Evolutionary conservation across 2,888 invertebrate species (phyloP).

Genomic region (Eupeodes luniger): DNA sequence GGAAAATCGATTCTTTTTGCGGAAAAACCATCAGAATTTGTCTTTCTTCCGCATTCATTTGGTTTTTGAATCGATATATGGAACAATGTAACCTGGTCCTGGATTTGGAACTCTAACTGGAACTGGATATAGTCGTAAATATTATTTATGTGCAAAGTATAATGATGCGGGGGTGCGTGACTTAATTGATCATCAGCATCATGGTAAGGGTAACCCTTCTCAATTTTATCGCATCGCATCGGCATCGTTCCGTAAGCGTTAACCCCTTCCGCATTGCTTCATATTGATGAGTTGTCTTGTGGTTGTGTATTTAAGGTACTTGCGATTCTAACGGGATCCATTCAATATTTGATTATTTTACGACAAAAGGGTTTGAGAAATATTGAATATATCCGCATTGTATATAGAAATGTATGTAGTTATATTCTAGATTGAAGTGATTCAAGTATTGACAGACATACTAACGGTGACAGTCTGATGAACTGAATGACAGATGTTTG

Average conservation of each 20-base stretch:
- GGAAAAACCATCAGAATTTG: conserved; percentile 58
- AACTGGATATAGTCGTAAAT: no score
- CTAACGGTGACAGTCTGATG: conserved; percentile 61
- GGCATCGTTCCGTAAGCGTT: conserved; percentile 38
- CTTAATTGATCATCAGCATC: conserved; percentile 64
- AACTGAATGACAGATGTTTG: conserved; percentile 68
- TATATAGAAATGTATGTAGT: no score
- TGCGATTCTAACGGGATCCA: conserved; percentile 72
- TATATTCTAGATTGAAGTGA: conserved; percentile 52
- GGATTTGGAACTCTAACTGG: background rate
- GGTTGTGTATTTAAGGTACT: conserved; percentile 50
- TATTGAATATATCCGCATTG: conserved; percentile 40
- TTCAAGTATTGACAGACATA: conserved; percentile 58
- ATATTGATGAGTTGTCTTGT: conserved; percentile 66
- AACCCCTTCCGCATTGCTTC: conserved; percentile 78
- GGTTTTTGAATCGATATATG: conserved; percentile 42
- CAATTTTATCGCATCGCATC: conserved; percentile 40
- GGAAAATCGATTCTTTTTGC: conserved; percentile 58
- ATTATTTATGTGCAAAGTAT: conserved; percentile 45
- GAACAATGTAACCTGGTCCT: conserved; percentile 21
- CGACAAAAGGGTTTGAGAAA: conserved; percentile 40
- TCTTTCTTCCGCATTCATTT: conserved; percentile 71
- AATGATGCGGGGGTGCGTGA: conserved; percentile 74
- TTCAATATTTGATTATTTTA: conserved; percentile 72
- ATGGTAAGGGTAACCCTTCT: conserved; percentile 63